Percentiles rank a stretch among this genome's conserved stretches.
Conservation (phyloP, 2,888 invertebrate species). For the Congeria kusceri region DNA sequence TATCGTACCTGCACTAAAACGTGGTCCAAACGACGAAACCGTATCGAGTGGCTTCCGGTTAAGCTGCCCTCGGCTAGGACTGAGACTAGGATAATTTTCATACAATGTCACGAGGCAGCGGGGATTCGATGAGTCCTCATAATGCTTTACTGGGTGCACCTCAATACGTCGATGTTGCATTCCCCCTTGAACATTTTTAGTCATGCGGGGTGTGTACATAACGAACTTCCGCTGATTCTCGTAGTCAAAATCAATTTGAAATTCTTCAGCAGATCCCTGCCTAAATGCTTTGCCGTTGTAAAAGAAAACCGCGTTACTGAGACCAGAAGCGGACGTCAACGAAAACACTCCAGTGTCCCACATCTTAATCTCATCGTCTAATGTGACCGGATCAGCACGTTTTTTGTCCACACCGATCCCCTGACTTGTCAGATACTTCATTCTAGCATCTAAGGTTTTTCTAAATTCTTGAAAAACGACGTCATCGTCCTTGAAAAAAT, state of each 20-base stretch:
- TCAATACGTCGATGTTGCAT: background rate
- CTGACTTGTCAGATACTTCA: background rate
- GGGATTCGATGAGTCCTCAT: slow-evolving; percentile 1
- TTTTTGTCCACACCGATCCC: slow-evolving; percentile 2
- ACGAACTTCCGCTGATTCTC: background rate
- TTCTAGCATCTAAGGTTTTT: slow-evolving; percentile 7
- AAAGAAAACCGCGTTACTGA: slow-evolving; percentile 5
- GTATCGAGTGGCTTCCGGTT: slow-evolving; percentile 4
- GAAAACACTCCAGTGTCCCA: slow-evolving; percentile 25
- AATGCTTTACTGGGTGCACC: background rate
- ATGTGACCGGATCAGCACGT: slow-evolving; percentile 1
- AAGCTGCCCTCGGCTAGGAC: slow-evolving; percentile 2
- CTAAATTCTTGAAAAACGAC: slow-evolving; percentile 4
- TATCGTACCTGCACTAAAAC: slow-evolving; percentile 15
- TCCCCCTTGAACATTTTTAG: slow-evolving; percentile 8
- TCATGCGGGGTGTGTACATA: background rate
- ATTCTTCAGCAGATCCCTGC: background rate
- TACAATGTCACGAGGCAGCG: background rate
- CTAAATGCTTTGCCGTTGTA: background rate
- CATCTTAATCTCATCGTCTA: slow-evolving; percentile 6
- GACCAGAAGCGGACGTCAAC: background rate
- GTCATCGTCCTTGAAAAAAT: slow-evolving; percentile 9
- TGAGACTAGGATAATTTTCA: slow-evolving; percentile 8
- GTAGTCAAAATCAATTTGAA: background rate
- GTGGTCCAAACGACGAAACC: background rate